Percentiles rank a stretch among this genome's conserved stretches.
These are phyloP conservation scores for Polyploca ridens DNA, from an alignment of 2,888 invertebrate genomes.

Conservation along the genomic window DNA sequence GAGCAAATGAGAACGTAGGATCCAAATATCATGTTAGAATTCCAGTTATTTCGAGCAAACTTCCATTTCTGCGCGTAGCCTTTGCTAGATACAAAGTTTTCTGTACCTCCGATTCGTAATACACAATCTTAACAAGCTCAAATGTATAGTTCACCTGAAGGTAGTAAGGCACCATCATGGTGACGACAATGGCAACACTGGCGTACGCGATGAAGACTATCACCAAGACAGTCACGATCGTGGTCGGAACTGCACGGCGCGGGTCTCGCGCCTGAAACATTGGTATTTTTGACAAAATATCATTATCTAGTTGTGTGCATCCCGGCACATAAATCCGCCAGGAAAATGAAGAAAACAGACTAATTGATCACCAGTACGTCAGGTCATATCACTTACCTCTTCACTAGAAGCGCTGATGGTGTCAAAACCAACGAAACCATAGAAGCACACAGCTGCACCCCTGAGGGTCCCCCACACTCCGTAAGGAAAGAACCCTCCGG, in stretches of 20 bases:
- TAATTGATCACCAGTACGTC: too few relatives aligned
- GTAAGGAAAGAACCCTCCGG: constrained; percentile 95
- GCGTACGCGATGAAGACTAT: constrained; percentile 93
- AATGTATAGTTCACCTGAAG: constrained; percentile 51
- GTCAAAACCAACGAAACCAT: constrained; percentile 97
- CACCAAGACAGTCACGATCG: constrained; percentile 91
- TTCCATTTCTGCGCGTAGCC: too few relatives aligned
- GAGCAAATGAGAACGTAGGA: too few relatives aligned
- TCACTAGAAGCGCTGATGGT: constrained; percentile 93
- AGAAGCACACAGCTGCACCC: constrained; percentile 93
- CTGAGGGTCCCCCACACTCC: constrained; percentile 91
- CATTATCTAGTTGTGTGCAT: too few relatives aligned
- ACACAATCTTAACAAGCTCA: background rate
- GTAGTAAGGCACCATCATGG: constrained; percentile 97
- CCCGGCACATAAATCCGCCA: too few relatives aligned
- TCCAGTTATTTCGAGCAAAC: too few relatives aligned
- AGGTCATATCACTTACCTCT: constrained; percentile 86
- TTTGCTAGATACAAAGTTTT: too few relatives aligned
- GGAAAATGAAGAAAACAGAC: too few relatives aligned
- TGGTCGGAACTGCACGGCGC: constrained; percentile 91
- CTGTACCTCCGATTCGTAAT: background rate
- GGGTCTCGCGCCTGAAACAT: constrained; percentile 87
- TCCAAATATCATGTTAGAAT: too few relatives aligned
- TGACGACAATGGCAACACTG: constrained; percentile 93
- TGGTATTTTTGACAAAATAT: too few relatives aligned